Percentiles rank a stretch among this genome's conserved stretches.
phyloP scores from a whole-genome alignment of 2,113 vertebrate species.

The Cathartes aura region DNA sequence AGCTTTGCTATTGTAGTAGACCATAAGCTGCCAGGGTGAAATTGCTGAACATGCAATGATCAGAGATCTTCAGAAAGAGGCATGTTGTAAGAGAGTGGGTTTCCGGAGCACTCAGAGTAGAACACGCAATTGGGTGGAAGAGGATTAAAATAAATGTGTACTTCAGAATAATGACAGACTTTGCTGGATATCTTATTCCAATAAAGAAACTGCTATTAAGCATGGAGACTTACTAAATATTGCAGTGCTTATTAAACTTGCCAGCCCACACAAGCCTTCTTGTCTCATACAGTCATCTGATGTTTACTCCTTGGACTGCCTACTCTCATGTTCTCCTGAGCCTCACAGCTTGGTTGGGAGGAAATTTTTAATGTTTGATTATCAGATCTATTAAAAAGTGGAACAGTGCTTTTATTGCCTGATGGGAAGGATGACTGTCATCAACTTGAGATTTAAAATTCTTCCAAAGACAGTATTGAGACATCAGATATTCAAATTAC shows the following conservation, averaged over 20 bases:
- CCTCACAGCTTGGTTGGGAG: background rate
- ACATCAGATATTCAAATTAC: background rate
- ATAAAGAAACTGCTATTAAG: background rate
- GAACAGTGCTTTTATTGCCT: background rate
- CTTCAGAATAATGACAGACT: background rate
- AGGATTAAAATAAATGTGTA: background rate
- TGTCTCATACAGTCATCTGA: conserved; percentile 7
- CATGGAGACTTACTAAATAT: background rate
- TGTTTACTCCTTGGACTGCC: background rate
- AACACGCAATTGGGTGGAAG: background rate
- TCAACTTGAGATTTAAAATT: background rate
- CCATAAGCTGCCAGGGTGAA: background rate
- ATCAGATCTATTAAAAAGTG: background rate
- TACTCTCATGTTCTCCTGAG: background rate
- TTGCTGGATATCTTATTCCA: background rate
- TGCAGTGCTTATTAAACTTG: conserved; percentile 8
- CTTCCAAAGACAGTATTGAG: background rate
- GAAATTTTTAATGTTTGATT: conserved; percentile 14
- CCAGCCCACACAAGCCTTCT: background rate
- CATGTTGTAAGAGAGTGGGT: background rate
- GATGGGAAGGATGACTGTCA: background rate
- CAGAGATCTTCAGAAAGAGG: background rate
- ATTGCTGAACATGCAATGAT: background rate
- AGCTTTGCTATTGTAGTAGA: background rate
- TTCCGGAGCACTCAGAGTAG: background rate